Base-by-base conservation (phyloP, 1,140 invertebrate species). In the Diploscapter pachys region DNA sequence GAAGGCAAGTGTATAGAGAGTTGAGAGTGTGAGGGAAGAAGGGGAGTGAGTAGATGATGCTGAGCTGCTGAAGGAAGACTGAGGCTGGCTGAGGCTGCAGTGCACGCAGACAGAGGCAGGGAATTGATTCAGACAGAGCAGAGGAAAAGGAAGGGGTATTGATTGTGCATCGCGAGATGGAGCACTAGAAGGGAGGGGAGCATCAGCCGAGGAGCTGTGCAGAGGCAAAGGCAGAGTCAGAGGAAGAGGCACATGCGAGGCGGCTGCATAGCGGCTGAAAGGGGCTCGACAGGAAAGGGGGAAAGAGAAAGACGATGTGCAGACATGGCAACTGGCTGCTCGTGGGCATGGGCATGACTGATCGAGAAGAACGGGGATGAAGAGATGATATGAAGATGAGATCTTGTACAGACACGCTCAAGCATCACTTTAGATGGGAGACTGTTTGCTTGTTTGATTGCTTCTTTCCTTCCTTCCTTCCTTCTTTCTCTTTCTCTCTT, bases 291-390 rank as follows among this genome's bases (percentile, higher is more conserved):
- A 49, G 50, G 65, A 55, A 50, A 71, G 56, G 68, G 49, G 3
- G 31, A 31, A 69, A 50, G 62, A 61, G 68, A 71, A 71, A 13
- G 63, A 72, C 31, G 65, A 72, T 50, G 71, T 70, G 3, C 68
- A 70, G 68, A 70, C 50, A 63, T 70, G 68, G 56, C 55, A 70
- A n/a, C 63, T 70, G 49, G 54, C 68, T 59, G 59, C 68, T 70
- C 50, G 56, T 59, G 31, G 31, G 1, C 0, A 31, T 31, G 31
- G 31, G 31, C 31, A 31, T 31, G 1, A 1, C 31, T 31, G 31
- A 70, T 59, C 63, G 56, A 61, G 53, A 70, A 52, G 68, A 59
- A 61, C 48, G 49, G 68, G 31, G 68, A 70, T 61, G 48, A 56
- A 59, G 68, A 61, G 68, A 50, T 70, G 9, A 6, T 13, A 9